phyloP scores from a whole-genome alignment of 2,113 vertebrate genomes.

The Cepphus grylle region DNA sequence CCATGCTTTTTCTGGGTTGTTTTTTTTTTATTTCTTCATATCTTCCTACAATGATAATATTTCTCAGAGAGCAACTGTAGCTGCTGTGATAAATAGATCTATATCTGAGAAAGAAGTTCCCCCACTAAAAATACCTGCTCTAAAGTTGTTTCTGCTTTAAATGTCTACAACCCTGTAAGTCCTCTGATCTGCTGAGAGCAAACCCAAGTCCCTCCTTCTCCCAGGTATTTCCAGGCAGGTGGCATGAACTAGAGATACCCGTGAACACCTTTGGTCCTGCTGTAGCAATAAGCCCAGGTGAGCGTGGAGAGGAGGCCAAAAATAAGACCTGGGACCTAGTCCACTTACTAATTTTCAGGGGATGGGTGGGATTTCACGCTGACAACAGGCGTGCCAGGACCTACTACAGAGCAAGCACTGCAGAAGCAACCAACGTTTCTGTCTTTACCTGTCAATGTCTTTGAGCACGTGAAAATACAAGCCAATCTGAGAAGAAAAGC shows the following conservation, averaged over 20 bases:
- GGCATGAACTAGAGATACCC: background rate
- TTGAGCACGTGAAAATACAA: background rate
- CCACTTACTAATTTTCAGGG: background rate
- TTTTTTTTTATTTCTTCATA: background rate
- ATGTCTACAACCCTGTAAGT: background rate
- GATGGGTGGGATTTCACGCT: background rate
- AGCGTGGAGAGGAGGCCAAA: background rate
- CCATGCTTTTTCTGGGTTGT: background rate
- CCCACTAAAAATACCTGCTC: background rate
- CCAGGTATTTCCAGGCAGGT: background rate
- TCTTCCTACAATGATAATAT: background rate
- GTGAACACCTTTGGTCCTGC: background rate
- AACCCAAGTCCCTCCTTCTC: background rate
- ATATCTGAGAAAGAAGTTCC: background rate
- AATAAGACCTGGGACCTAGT: background rate
- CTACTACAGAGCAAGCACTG: background rate
- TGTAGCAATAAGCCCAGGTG: background rate
- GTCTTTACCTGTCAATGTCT: background rate
- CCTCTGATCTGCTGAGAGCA: background rate
- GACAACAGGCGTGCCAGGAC: background rate
- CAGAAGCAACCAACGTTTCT: background rate
- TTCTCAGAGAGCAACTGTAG: background rate
- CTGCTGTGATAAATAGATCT: background rate
- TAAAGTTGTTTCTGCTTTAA: background rate
- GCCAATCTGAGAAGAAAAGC: background rate